A percentile compares a stretch with the other conserved stretches of the same genome.
Evolutionary conservation across 2,797 vertebrate species (phyloP).

Genomic region (Falco concolor): DNA sequence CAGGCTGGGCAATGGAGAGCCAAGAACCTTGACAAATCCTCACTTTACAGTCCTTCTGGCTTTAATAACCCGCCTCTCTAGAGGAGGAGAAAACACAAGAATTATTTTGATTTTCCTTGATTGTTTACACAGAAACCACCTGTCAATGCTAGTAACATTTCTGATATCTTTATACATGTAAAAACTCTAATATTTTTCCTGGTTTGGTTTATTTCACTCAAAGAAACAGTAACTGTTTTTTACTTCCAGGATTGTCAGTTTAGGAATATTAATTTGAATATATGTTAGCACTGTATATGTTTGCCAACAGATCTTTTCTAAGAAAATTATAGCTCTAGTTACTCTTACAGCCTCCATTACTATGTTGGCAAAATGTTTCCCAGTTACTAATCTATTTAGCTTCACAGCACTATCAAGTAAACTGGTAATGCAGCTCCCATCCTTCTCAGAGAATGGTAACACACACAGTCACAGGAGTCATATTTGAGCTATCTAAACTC

Average conservation of each 20-base stretch:
- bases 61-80: background rate
- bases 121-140: background rate
- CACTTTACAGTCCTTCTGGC: background rate
- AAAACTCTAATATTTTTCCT: background rate
- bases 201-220: background rate
- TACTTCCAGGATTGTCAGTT: background rate
- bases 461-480: background rate
- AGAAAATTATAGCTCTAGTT: background rate
- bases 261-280: background rate
- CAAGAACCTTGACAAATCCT: background rate
- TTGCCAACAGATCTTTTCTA: background rate
- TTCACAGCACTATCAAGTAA: background rate
- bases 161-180: background rate
- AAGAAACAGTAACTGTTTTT: background rate
- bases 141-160: background rate
- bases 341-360: background rate
- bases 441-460: background rate
- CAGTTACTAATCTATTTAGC: background rate
- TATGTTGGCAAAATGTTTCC: background rate
- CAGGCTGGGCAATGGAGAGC: background rate
- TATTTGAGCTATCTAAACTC: background rate
- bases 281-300: background rate
- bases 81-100: background rate
- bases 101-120: background rate
- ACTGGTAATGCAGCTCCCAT: background rate